Evolutionary conservation across 2,113 vertebrate species (phyloP).

Genomic region (Hydrolagus affinis): DNA sequence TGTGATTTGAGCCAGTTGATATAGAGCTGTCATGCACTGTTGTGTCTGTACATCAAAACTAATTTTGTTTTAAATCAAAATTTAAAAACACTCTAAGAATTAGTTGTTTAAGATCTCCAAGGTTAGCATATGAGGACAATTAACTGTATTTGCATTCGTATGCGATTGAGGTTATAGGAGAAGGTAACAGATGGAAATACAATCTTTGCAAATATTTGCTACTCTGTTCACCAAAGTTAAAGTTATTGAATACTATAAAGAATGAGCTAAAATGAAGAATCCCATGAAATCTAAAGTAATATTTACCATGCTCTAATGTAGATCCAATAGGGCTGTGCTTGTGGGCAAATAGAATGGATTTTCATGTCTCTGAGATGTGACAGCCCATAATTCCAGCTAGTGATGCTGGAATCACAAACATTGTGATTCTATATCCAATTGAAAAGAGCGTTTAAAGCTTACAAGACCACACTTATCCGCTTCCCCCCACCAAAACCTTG

Average conservation of each 20-base stretch:
- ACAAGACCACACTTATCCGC: too few relatives aligned
- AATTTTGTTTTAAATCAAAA: too few relatives aligned
- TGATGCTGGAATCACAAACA: neutral
- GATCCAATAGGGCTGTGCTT: neutral
- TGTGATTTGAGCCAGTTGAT: neutral
- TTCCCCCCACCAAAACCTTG: too few relatives aligned
- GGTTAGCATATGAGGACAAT: too few relatives aligned
- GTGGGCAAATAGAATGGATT: neutral
- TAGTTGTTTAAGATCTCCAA: too few relatives aligned
- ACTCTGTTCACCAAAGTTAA: neutral
- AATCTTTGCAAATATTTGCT: neutral
- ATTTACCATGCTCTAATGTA: neutral
- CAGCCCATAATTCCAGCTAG: neutral
- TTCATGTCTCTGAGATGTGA: neutral
- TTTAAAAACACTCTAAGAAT: too few relatives aligned
- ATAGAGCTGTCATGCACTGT: neutral
- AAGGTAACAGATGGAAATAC: neutral
- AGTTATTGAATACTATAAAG: neutral
- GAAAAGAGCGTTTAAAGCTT: too few relatives aligned
- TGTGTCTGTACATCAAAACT: neutral
- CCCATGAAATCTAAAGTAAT: neutral
- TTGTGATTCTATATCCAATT: neutral
- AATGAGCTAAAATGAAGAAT: neutral
- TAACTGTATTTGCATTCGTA: too few relatives aligned
- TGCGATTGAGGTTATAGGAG: neutral